Conservation (phyloP, 1,140 invertebrate genomes). For the Coptotermes formosanus region DNA sequence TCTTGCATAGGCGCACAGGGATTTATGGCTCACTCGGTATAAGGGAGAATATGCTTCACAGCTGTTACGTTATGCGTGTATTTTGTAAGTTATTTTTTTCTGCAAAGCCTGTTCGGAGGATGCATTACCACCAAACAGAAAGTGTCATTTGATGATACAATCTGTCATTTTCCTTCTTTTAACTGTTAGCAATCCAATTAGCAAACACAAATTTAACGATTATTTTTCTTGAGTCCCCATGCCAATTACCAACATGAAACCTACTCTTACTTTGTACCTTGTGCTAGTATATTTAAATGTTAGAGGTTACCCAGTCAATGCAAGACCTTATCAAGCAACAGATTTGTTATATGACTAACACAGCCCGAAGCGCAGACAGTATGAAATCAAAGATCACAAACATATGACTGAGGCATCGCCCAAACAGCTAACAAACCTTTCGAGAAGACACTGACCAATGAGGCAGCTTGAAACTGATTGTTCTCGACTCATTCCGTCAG, state of each 20-base stretch:
- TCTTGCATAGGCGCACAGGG: no score
- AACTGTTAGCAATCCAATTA: no score
- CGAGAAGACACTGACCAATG: conserved; percentile 14
- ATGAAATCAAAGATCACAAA: neutral
- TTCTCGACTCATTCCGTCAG: neutral
- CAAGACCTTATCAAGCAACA: neutral
- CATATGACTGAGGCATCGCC: neutral
- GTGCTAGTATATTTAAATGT: neutral
- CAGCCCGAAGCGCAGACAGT: neutral
- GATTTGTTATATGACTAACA: neutral
- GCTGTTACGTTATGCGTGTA: no score
- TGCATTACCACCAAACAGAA: no score
- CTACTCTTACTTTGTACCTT: neutral
- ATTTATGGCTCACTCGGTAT: no score
- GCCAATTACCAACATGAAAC: neutral
- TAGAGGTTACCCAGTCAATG: neutral
- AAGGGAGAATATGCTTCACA: no score
- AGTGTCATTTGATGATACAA: no score
- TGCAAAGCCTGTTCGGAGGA: no score
- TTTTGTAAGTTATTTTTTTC: no score
- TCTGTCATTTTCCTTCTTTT: no score
- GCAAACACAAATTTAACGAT: no score
- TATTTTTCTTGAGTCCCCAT: neutral
- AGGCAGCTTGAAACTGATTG: neutral
- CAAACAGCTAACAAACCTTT: neutral